Percentiles rank a stretch among this genome's conserved stretches.
phyloP scores from a whole-genome alignment of 2,888 invertebrate genomes.

The Stegophylla sp. region DNA sequence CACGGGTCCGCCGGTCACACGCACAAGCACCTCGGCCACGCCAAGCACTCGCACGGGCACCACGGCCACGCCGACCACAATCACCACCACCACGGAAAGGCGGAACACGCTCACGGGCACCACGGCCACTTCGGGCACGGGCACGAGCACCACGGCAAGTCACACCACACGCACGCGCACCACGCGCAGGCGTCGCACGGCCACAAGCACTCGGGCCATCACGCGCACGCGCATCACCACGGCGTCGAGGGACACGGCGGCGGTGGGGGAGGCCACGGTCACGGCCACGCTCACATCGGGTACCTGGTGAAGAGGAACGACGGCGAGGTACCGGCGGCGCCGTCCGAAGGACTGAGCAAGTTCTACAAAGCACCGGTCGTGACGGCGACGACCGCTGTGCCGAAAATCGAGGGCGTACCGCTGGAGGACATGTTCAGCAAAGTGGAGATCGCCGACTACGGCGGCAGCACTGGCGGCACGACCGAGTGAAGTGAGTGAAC shows the following conservation, averaged over 20 bases:
- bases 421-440: slow-evolving; percentile 60
- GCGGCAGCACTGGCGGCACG: slow-evolving; percentile 30
- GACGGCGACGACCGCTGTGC: background rate
- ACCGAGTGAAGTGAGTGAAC: slow-evolving; percentile 28
- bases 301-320: slow-evolving; percentile 60
- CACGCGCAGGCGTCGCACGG: slow-evolving; percentile 61
- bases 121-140: slow-evolving; percentile 62
- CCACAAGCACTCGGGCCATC: slow-evolving; percentile 61
- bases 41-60: slow-evolving; percentile 61
- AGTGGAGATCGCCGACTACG: slow-evolving; percentile 60
- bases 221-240: slow-evolving; percentile 61
- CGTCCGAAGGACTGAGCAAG: slow-evolving; percentile 55
- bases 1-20: slow-evolving; percentile 60
- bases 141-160: slow-evolving; percentile 62
- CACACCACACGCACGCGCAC: slow-evolving; percentile 61
- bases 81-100: slow-evolving; percentile 61
- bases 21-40: slow-evolving; percentile 61
- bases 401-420: slow-evolving; percentile 45
- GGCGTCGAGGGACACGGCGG: slow-evolving; percentile 60
- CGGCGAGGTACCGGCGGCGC: slow-evolving; percentile 2
- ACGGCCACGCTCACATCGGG: slow-evolving; percentile 35
- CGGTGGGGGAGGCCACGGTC: slow-evolving; percentile 54
- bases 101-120: slow-evolving; percentile 61
- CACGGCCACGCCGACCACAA: slow-evolving; percentile 61
- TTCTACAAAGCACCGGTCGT: slow-evolving; percentile 51